A percentile compares a stretch with the other conserved stretches of the same genome.
Evolutionary conservation across 1,140 invertebrate species (phyloP).

Genomic region (Sitophilus oryzae): DNA sequence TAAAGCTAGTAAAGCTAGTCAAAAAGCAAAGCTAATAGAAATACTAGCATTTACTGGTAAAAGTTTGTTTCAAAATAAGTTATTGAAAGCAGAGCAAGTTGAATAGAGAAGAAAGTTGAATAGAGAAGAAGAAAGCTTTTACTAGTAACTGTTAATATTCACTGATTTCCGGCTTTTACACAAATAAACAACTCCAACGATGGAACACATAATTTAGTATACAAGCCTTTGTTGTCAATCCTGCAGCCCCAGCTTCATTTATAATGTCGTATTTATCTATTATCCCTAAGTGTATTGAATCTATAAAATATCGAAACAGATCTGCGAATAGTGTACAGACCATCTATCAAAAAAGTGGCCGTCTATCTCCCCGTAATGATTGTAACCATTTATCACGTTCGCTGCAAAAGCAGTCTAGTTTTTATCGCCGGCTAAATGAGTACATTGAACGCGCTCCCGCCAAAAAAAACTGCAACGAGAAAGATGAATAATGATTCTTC

Average conservation of each 20-base stretch:
- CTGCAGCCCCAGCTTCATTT: neutral
- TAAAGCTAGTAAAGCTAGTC: no score
- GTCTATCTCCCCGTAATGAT: slow-evolving; percentile 25
- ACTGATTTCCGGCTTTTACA: no score
- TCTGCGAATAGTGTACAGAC: slow-evolving; percentile 7
- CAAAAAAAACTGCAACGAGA: slow-evolving; percentile 17
- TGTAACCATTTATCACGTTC: slow-evolving; percentile 26
- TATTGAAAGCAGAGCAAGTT: no score
- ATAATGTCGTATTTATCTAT: slow-evolving; percentile 12
- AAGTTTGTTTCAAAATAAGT: no score
- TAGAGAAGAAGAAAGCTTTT: no score
- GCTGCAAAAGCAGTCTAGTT: slow-evolving; percentile 20
- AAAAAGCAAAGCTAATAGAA: no score
- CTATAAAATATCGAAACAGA: slow-evolving; percentile 20
- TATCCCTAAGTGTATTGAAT: slow-evolving; percentile 12
- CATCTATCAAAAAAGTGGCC: slow-evolving; percentile 25
- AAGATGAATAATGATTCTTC: slow-evolving; percentile 23
- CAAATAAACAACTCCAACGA: no score
- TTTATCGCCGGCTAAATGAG: slow-evolving; percentile 27
- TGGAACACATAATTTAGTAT: no score
- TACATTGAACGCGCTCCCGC: slow-evolving; percentile 18
- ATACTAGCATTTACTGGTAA: no score
- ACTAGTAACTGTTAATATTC: no score
- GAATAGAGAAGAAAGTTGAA: no score
- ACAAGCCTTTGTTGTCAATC: neutral